Conservation (phyloP, 2,888 invertebrate species). For the Rhingia campestris region DNA sequence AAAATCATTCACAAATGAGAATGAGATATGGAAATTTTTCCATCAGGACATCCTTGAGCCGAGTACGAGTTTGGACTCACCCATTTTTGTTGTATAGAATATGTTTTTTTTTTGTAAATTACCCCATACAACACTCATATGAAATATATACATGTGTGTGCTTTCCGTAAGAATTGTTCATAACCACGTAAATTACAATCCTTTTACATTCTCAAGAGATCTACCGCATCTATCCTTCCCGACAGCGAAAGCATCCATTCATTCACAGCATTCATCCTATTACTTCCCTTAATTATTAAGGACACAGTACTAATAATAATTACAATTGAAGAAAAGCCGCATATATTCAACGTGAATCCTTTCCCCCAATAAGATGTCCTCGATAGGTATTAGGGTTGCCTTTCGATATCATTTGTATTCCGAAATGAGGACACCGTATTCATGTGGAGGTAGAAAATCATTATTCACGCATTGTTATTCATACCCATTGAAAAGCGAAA, state of each 20-base stretch:
- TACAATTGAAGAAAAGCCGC: constrained; percentile 49
- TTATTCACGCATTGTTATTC: constrained; percentile 60
- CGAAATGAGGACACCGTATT: constrained; percentile 15
- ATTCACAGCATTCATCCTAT: constrained; percentile 36
- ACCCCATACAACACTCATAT: constrained; percentile 2
- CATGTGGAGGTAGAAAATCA: constrained; percentile 45
- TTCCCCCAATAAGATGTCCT: constrained; percentile 25
- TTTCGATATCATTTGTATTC: neutral
- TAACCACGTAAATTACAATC: constrained; percentile 58
- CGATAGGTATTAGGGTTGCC: neutral
- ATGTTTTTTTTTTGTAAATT: constrained; percentile 53
- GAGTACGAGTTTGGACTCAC: constrained; percentile 16
- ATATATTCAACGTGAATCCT: constrained; percentile 29
- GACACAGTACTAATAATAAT: constrained; percentile 52
- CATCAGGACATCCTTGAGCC: constrained; percentile 45
- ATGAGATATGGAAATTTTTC: constrained; percentile 62
- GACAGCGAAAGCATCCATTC: constrained; percentile 52
- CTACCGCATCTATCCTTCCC: constrained; percentile 31
- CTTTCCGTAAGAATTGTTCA: constrained; percentile 38
- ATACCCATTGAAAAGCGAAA: constrained; percentile 37
- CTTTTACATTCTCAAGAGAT: constrained; percentile 1
- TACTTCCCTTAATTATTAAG: constrained; percentile 55
- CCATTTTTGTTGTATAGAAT: constrained; percentile 38
- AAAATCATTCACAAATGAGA: constrained; percentile 21
- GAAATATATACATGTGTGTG: constrained; percentile 41